Evolutionary conservation across 1,140 invertebrate species (phyloP).

Genomic region (Vollenhovia emeryi): DNA sequence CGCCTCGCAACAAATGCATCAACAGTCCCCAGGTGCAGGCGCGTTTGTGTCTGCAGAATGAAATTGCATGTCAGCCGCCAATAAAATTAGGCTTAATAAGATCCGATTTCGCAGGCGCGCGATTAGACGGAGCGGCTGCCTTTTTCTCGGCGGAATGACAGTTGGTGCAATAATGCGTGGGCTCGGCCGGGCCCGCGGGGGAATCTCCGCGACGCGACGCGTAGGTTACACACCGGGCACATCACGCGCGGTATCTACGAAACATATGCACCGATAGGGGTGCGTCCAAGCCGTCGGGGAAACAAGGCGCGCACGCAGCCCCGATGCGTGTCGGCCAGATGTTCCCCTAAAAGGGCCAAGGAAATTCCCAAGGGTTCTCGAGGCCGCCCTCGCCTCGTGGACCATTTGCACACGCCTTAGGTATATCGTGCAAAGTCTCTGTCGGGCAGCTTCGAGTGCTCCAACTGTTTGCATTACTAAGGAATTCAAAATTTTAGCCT

Average conservation of each 20-base stretch:
- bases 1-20: background rate
- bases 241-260: slow-evolving; percentile 76
- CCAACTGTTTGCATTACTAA: background rate
- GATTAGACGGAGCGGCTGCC: slow-evolving; percentile 33
- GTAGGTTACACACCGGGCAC: slow-evolving; percentile 59
- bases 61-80: slow-evolving; percentile 15
- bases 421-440: background rate
- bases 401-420: background rate
- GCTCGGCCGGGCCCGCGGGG: slow-evolving; percentile 38
- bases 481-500: background rate
- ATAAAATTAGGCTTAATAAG: slow-evolving; percentile 44
- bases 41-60: background rate
- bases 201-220: slow-evolving; percentile 51
- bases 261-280: slow-evolving; percentile 82
- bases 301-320: slow-evolving; percentile 46
- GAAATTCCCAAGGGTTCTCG: slow-evolving; percentile 78
- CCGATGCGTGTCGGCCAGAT: slow-evolving; percentile 79
- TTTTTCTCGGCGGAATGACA: slow-evolving; percentile 57
- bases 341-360: slow-evolving; percentile 76
- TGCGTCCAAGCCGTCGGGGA: slow-evolving; percentile 69
- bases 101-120: slow-evolving; percentile 48
- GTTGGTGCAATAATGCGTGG: slow-evolving; percentile 59
- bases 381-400: slow-evolving; percentile 31
- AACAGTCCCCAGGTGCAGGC: background rate
- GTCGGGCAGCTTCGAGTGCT: background rate